Conservation (phyloP, 2,888 invertebrate species). For the Dicranocentrus wangi region DNA sequence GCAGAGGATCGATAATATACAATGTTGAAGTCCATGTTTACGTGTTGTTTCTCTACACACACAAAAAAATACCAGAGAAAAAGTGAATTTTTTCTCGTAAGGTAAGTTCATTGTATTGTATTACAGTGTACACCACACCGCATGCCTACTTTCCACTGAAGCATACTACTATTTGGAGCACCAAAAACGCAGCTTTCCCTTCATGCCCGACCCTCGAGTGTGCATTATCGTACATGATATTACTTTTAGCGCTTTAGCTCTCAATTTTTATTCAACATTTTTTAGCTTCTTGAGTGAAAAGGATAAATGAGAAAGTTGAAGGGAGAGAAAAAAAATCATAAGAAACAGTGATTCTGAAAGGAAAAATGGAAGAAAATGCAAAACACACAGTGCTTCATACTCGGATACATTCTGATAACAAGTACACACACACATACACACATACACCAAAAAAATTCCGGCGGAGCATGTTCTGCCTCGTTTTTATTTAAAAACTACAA, state of each 20-base stretch:
- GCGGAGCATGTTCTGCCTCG: too few species aligned
- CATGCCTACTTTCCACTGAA: neutral
- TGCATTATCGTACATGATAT: conserved; percentile 38
- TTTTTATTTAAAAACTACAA: neutral
- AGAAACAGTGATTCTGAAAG: conserved; percentile 8
- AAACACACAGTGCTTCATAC: conserved; percentile 21
- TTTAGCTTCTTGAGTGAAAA: conserved; percentile 20
- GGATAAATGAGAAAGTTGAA: conserved; percentile 28
- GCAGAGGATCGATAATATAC: conserved; percentile 24
- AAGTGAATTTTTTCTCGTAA: neutral
- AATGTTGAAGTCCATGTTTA: conserved; percentile 22
- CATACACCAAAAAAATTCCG: too few species aligned
- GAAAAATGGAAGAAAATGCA: conserved; percentile 25
- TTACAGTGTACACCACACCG: too few species aligned
- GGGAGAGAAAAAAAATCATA: conserved; percentile 1
- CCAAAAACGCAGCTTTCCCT: neutral
- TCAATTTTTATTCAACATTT: conserved; percentile 32
- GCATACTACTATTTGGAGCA: neutral
- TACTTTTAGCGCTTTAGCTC: conserved; percentile 48
- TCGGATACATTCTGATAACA: too few species aligned
- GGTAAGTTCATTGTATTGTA: neutral
- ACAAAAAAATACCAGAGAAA: neutral
- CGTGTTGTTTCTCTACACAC: conserved; percentile 5
- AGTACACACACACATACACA: too few species aligned
- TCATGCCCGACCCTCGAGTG: neutral